A percentile compares a stretch with the other conserved stretches of the same genome.
Conservation (phyloP, 2,113 vertebrate species). For the Mustelus asterias region DNA sequence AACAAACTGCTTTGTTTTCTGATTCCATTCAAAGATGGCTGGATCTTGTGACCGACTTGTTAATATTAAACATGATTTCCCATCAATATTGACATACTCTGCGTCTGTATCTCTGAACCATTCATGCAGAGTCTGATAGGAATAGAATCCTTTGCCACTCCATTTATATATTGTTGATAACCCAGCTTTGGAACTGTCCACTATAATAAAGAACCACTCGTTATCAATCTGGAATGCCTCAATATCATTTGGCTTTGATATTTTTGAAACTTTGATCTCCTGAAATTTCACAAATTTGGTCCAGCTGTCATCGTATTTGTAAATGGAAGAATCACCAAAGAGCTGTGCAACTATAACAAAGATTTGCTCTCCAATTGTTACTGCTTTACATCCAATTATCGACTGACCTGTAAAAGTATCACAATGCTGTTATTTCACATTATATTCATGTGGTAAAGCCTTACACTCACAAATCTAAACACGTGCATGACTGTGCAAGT, state of each 20-base stretch:
- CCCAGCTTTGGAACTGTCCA: conserved; percentile 94
- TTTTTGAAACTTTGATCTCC: conserved; percentile 89
- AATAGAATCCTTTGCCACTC: conserved; percentile 95
- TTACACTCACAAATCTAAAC: background rate
- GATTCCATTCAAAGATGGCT: conserved; percentile 93
- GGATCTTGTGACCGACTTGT: conserved; percentile 93
- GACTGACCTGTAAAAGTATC: conserved; percentile 74
- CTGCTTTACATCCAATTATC: conserved; percentile 90
- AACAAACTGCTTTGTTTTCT: conserved; percentile 78
- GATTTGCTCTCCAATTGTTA: conserved; percentile 86
- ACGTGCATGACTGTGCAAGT: background rate
- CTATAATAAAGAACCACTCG: conserved; percentile 89
- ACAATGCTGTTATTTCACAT: conserved; percentile 2
- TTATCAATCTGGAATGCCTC: conserved; percentile 86
- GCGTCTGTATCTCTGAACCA: conserved; percentile 96
- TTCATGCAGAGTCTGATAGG: conserved; percentile 87
- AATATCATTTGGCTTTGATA: conserved; percentile 96
- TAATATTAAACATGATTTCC: conserved; percentile 83
- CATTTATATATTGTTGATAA: conserved; percentile 95
- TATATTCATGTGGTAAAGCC: background rate
- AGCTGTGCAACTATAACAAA: conserved; percentile 97
- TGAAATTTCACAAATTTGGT: conserved; percentile 96
- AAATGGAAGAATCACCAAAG: conserved; percentile 95
- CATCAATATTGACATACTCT: conserved; percentile 83
- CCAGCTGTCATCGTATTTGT: conserved; percentile 91